phyloP scores from a whole-genome alignment of 2,797 vertebrate species.

The Eulemur rubriventer region DNA sequence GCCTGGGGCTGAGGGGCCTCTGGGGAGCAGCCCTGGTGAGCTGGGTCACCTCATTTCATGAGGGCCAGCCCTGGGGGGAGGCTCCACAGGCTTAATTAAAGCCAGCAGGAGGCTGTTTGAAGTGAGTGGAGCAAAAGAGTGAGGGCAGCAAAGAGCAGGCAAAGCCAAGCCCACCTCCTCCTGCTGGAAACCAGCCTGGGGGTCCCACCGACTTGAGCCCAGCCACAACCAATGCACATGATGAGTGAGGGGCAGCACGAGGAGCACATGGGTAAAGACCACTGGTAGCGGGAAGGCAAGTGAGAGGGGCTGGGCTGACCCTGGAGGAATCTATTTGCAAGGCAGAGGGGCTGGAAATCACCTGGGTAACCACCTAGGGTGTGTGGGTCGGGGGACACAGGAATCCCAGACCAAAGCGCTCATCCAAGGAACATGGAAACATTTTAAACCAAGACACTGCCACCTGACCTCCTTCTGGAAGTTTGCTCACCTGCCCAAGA shows the following conservation, averaged over 20 bases:
- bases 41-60: slow-evolving; percentile 77
- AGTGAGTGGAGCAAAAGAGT: slow-evolving; percentile 52
- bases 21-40: slow-evolving; percentile 65
- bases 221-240: neutral
- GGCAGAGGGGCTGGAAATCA: neutral
- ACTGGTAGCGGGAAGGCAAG: rapidly evolving
- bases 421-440: neutral
- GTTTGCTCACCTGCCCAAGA: neutral
- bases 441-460: neutral
- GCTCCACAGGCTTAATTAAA: slow-evolving; percentile 77
- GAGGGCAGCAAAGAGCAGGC: slow-evolving; percentile 49
- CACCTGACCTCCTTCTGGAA: neutral
- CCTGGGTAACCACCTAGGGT: neutral
- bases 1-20: slow-evolving; percentile 59
- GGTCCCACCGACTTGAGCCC: neutral
- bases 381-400: neutral
- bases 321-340: neutral
- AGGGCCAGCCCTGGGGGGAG: slow-evolving; percentile 69
- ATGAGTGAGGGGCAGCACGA: neutral
- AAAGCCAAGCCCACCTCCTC: slow-evolving; percentile 21
- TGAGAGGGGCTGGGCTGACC: neutral
- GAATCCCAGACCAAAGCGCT: neutral
- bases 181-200: neutral
- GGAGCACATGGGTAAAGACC: neutral
- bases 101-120: slow-evolving; percentile 64